phyloP scores from a whole-genome alignment of 2,888 invertebrate species.

The Dasypolia templi region DNA sequence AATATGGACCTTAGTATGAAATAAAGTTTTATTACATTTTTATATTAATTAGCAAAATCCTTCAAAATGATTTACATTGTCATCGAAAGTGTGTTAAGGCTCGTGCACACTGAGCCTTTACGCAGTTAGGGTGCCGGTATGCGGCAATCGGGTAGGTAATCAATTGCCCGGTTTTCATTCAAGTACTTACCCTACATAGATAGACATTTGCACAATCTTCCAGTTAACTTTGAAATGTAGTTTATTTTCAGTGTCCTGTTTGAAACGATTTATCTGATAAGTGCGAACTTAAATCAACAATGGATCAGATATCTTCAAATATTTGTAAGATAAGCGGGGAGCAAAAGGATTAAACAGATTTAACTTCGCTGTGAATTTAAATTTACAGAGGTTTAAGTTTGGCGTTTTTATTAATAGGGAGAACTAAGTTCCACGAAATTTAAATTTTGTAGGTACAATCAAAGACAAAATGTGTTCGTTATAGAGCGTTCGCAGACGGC shows the following conservation, averaged over 20 bases:
- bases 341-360: background rate
- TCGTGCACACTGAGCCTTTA: too few relatives aligned
- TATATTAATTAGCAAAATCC: too few relatives aligned
- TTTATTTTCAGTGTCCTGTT: constrained; percentile 33
- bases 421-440: background rate
- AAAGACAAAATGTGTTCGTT: background rate
- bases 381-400: background rate
- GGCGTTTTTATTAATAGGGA: background rate
- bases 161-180: constrained; percentile 8
- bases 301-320: constrained; percentile 24
- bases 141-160: background rate
- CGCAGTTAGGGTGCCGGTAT: too few relatives aligned
- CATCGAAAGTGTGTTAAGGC: too few relatives aligned
- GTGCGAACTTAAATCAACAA: constrained; percentile 32
- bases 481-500: too few relatives aligned
- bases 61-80: too few relatives aligned
- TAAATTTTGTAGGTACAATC: background rate
- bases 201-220: constrained; percentile 19
- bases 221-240: constrained; percentile 23
- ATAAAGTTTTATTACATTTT: too few relatives aligned
- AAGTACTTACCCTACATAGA: constrained; percentile 23
- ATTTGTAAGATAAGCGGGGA: constrained; percentile 1
- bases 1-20: too few relatives aligned
- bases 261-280: constrained; percentile 47
- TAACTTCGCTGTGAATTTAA: background rate